A percentile compares a stretch with the other conserved stretches of the same genome.
phyloP scores from a whole-genome alignment of 2,113 vertebrate genomes.

The Lepidothrix coronata region DNA sequence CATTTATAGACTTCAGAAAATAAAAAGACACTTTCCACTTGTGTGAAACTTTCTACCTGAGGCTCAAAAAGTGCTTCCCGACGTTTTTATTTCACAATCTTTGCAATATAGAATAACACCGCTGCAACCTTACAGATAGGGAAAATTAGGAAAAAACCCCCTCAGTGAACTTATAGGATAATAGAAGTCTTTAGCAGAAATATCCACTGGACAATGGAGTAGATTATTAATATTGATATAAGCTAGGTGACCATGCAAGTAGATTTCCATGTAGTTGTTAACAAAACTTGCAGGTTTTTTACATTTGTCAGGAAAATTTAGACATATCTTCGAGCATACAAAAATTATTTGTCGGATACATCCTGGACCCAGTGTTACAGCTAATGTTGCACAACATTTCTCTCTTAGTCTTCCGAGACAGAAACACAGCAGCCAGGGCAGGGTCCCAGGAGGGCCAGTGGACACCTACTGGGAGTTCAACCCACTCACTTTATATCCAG shows the following conservation, averaged over 20 bases:
- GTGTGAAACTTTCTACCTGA: not conserved
- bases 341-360: not conserved
- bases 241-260: not conserved
- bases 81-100: not conserved
- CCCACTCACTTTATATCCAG: not conserved
- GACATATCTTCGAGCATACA: not conserved
- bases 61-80: not conserved
- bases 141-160: not conserved
- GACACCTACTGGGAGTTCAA: not conserved
- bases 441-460: not conserved
- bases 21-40: not conserved
- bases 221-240: not conserved
- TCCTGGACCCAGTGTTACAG: not conserved
- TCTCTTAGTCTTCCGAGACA: not conserved
- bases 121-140: not conserved
- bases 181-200: not conserved
- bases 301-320: not conserved
- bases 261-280: not conserved
- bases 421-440: not conserved
- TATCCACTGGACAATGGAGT: not conserved
- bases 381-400: not conserved
- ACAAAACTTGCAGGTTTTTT: not conserved
- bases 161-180: not conserved
- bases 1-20: not conserved
- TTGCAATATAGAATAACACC: not conserved